A percentile compares a stretch with the other conserved stretches of the same genome.
These are phyloP conservation scores for Sardina pilchardus DNA, from an alignment of 2,113 vertebrate species.

Conservation along the genomic window DNA sequence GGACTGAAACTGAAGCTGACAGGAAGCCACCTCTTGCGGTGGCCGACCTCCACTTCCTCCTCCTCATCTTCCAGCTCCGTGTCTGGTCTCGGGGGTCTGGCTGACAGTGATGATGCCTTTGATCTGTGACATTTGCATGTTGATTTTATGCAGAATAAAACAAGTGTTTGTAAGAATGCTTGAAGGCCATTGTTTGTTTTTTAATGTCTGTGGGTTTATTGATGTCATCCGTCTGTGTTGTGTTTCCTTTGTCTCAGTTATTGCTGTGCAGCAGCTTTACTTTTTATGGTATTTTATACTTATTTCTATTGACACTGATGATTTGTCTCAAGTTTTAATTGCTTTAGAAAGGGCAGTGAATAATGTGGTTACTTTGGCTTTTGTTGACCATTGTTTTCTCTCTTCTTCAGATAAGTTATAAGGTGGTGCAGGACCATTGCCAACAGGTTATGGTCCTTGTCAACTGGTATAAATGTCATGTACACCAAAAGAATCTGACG, in stretches of 20 bases:
- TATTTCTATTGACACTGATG: neutral
- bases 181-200: neutral
- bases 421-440: neutral
- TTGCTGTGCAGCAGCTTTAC: neutral
- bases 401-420: neutral
- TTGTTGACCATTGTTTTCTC: neutral
- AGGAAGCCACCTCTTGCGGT: neutral
- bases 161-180: neutral
- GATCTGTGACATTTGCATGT: constrained; percentile 16
- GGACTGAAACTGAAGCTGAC: neutral
- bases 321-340: neutral
- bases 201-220: neutral
- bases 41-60: neutral
- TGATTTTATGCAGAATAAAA: constrained; percentile 13
- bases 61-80: neutral
- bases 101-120: neutral
- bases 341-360: neutral
- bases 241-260: no score
- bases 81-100: neutral
- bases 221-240: neutral
- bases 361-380: neutral
- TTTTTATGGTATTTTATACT: neutral
- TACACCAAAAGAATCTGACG: neutral
- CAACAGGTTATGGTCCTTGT: neutral
- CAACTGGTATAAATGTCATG: neutral